Evolutionary conservation across 2,888 invertebrate species (phyloP).

Genomic region (Phasia obesa): DNA sequence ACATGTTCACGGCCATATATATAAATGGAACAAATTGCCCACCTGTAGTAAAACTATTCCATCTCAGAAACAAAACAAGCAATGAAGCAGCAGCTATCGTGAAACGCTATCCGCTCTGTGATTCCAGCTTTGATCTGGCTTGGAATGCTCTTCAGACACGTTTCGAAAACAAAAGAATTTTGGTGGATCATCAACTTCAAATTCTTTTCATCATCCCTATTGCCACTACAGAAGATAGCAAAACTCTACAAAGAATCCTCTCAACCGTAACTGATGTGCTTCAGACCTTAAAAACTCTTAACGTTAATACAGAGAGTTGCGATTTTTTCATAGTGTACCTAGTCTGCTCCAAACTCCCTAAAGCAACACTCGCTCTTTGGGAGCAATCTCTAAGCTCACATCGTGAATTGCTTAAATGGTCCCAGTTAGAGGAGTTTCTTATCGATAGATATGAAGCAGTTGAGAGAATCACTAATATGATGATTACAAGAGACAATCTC

Average conservation of each 20-base stretch:
- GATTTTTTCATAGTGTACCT: conserved; percentile 1
- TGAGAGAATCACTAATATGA: not conserved
- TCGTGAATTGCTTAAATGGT: conserved; percentile 6
- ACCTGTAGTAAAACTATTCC: too few species aligned
- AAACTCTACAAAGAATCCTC: conserved; percentile 13
- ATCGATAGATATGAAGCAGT: not conserved
- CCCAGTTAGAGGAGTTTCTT: conserved; percentile 14
- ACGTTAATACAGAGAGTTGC: not conserved
- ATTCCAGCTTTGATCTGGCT: conserved; percentile 20
- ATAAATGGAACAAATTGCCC: too few species aligned
- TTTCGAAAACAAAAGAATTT: conserved; percentile 38
- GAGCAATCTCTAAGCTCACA: conserved; percentile 28
- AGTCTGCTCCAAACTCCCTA: not conserved
- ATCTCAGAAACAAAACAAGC: conserved; percentile 21
- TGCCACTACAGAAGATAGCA: not conserved
- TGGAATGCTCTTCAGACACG: conserved; percentile 27
- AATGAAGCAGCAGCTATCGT: too few species aligned
- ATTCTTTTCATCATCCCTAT: conserved; percentile 12
- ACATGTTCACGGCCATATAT: too few species aligned
- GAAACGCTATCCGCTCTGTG: conserved; percentile 10
- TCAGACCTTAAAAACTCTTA: not conserved
- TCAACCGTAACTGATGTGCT: too few species aligned
- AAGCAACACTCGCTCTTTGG: conserved; percentile 32
- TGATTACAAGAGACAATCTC: not conserved
- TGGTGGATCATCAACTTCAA: conserved; percentile 17